These are phyloP conservation scores for Phrixothrix hirtus DNA, from an alignment of 2,888 invertebrate genomes.

Conservation along the genomic window DNA sequence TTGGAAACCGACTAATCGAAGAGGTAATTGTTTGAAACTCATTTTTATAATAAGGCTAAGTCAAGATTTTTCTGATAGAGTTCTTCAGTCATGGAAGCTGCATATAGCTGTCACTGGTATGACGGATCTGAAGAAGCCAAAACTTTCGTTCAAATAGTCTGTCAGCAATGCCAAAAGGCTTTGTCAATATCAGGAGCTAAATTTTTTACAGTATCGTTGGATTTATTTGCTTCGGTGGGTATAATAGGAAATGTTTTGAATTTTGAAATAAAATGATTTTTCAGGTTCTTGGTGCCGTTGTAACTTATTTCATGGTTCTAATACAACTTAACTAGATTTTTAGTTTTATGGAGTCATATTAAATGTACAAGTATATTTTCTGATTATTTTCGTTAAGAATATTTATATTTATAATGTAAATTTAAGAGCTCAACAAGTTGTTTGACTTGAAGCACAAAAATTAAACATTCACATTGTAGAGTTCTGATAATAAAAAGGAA, in stretches of 20 bases:
- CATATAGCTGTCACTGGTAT: constrained; percentile 89
- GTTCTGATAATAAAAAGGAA: background rate
- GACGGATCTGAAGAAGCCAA: constrained; percentile 89
- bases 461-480: background rate
- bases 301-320: constrained; percentile 91
- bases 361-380: background rate
- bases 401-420: background rate
- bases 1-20: constrained; percentile 84
- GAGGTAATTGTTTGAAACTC: constrained; percentile 63
- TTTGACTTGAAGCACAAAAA: background rate
- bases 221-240: constrained; percentile 85
- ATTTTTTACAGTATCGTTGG: constrained; percentile 85
- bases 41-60: background rate
- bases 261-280: background rate
- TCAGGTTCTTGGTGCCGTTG: constrained; percentile 83
- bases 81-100: constrained; percentile 89
- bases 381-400: background rate
- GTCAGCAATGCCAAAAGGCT: constrained; percentile 88
- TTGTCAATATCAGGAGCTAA: constrained; percentile 88
- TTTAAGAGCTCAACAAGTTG: background rate
- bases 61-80: constrained; percentile 61
- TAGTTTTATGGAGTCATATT: background rate
- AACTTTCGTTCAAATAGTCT: constrained; percentile 88
- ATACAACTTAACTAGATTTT: constrained; percentile 76
- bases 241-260: background rate